Base-by-base conservation (phyloP, 2,797 vertebrate species). In the Pipistrellus pipistrellus region DNA sequence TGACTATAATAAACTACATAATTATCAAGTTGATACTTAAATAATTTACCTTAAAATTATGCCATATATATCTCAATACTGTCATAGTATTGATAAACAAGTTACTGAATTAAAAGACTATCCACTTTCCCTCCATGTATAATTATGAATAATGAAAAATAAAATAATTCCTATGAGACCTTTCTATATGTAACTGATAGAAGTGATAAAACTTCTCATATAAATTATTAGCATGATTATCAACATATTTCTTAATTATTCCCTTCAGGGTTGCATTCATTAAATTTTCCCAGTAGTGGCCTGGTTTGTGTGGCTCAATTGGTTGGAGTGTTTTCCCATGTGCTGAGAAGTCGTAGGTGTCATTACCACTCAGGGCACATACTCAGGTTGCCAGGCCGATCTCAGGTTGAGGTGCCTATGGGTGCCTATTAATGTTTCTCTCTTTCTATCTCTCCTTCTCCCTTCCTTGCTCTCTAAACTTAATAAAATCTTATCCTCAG, bases 211-310 rank as follows among this genome's bases (percentile, higher is more conserved):
- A 88, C 12, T 59, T 92, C 53, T 85, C 48, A 69, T 88, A 15
- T 88, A 91, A 95, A 78, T 78, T 94, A 73, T 88, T 93, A 83
- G 6, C 55, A 78, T 69, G 62, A 78, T 78, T 91, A 94, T 57
- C 3, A 41, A 91, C 32, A 91, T 48, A 81, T 8, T 88, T 82
- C 38, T 44, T 85, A 85, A 94, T 93, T 93, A 72, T 93, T 82
- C 38, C 75, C 38, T 93, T 81, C 12, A 88, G 23, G 23, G 6
- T 48, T 94, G 10, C 57, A 59, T 59, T 55, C 30, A 77, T 72
- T 85, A 95, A 91, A 77, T 89, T 35, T 89, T 93, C 21, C 44
- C 17, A 57, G 27, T 62, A 30, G 27, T 30, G 59, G 23, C 27
- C 27, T 62, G 27, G 25, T 27, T 2, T 27, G 27, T 30, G 27